A percentile compares a stretch with the other conserved stretches of the same genome.
Conservation (phyloP, 2,797 vertebrate species). For the Chaetodon trifasciatus region DNA sequence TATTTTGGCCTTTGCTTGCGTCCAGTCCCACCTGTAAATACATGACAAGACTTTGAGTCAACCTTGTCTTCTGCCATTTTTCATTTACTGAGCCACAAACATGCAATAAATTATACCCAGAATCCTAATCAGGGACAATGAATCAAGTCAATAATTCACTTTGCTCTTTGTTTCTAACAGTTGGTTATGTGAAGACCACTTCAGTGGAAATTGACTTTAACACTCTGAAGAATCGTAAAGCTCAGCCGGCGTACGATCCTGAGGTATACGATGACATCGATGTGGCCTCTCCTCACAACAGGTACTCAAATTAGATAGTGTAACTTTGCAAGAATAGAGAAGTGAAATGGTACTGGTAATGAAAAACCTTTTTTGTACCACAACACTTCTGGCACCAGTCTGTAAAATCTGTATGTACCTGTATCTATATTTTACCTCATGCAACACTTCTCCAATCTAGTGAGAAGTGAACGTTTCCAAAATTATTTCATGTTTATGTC, state of each 20-base stretch:
- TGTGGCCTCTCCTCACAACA: slow-evolving; percentile 74
- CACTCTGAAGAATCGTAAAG: slow-evolving; percentile 81
- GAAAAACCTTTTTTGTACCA: too few species aligned
- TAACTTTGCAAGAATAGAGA: neutral
- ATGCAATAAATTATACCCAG: neutral
- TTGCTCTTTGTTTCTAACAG: slow-evolving; percentile 74
- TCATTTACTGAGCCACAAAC: neutral
- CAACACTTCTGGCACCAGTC: too few species aligned
- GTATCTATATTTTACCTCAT: neutral
- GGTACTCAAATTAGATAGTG: slow-evolving; percentile 48
- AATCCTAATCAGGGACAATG: neutral
- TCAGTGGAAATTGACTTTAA: slow-evolving; percentile 92
- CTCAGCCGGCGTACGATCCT: slow-evolving; percentile 76
- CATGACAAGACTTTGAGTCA: neutral
- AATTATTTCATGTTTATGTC: neutral
- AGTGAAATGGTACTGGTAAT: neutral
- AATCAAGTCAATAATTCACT: neutral
- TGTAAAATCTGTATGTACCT: too few species aligned
- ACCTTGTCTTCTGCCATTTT: neutral
- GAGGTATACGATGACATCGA: slow-evolving; percentile 94
- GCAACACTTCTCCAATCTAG: neutral
- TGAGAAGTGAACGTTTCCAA: neutral
- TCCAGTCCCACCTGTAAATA: neutral
- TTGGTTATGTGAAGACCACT: slow-evolving; percentile 94
- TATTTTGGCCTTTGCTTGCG: neutral